Base-by-base conservation (phyloP, 2,113 vertebrate genomes). In the Dinomys branickii region DNA sequence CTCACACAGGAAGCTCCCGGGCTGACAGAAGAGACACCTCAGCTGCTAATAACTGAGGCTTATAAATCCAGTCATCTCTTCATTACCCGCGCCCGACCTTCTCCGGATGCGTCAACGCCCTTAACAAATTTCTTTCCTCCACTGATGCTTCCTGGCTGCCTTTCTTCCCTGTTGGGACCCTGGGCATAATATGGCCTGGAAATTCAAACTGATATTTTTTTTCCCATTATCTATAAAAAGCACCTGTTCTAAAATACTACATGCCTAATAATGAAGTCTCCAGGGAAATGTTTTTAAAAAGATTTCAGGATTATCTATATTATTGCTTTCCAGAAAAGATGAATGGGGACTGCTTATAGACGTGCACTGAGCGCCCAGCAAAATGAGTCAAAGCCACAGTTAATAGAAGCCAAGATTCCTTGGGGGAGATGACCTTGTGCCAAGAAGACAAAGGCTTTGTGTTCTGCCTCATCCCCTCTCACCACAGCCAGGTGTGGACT, bases 181-280 rank as follows among this genome's bases (percentile, higher is more conserved):
- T 77, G n/a, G n/a, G 38, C 56, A 75, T 61, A 56, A 19, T 75
- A 30, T 24, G 28, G 44, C 73, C 83, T 69, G 16, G 24, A 73
- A 94, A 83, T 90, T 82, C 20, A 93, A 93, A 97, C 24, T 90
- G 71, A 47, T 63, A n/a, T 50, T 50, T 50, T 97, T 89, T 80
- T 78, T 30, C 10, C 73, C 30, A 86, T 91, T 93, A 89, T 92
- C 90, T 94, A n/a, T 44, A 61, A 77, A 93, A 87, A 85, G 30
- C n/a, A 80, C 28, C 50, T 96, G 71, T 63, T 97, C 67, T n/a
- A 84, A 94, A 94, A 92, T 85, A 85, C 63, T 75, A 91, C 35
- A 26, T 22, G 89, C 50, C 92, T 69, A 90, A 95, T 88, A 94
- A 96, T 59, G 54, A 97, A 75, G 56, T 88, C 85, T 90, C 30